phyloP scores from a whole-genome alignment of 64 coral and sea anemone species.

The Anthopleura sola region DNA sequence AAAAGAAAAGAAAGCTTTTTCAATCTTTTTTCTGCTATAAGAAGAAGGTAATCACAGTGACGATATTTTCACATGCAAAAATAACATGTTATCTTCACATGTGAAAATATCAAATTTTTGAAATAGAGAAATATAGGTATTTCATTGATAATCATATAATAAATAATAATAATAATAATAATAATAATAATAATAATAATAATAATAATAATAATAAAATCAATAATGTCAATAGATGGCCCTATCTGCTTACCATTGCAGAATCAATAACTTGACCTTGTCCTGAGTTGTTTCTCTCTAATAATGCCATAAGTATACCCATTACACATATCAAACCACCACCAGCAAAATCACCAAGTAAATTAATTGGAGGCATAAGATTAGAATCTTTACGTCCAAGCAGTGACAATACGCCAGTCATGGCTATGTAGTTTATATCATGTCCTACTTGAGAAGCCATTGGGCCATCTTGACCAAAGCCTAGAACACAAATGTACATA shows the following conservation, averaged over 20 bases:
- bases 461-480: slow-evolving; percentile 79
- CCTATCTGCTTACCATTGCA: slow-evolving; percentile 63
- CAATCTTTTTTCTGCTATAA: too few species aligned
- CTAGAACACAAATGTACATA: slow-evolving; percentile 9
- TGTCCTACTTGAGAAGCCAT: slow-evolving; percentile 67
- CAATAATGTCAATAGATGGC: too few species aligned
- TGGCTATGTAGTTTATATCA: slow-evolving; percentile 91
- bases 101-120: too few species aligned
- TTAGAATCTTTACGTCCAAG: slow-evolving; percentile 74
- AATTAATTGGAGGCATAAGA: slow-evolving; percentile 76
- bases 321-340: slow-evolving; percentile 77
- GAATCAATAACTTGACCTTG: slow-evolving; percentile 95
- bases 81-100: too few species aligned
- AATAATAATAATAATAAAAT: not conserved
- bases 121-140: too few species aligned
- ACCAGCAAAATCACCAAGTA: slow-evolving; percentile 93
- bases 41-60: too few species aligned
- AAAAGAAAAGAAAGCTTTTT: too few species aligned
- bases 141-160: too few species aligned
- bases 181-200: too few species aligned
- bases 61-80: too few species aligned
- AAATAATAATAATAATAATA: too few species aligned
- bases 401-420: slow-evolving; percentile 73
- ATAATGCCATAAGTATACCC: slow-evolving; percentile 87
- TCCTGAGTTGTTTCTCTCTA: slow-evolving; percentile 88